Percentiles rank a stretch among this genome's conserved stretches.
phyloP scores from a whole-genome alignment of 1,140 invertebrate species.

The Phymorhynchus buccinoides region DNA sequence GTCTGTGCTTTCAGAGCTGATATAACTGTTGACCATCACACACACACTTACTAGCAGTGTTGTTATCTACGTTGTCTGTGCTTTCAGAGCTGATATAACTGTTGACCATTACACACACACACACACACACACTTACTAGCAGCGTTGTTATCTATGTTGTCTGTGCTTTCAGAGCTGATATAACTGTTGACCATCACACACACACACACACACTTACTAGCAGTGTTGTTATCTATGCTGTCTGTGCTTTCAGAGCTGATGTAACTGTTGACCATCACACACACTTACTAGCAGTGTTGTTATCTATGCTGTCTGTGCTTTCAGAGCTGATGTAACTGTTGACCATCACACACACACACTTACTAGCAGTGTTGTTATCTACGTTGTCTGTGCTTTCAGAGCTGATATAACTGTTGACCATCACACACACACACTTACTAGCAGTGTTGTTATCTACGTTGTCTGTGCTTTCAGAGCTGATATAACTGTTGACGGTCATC shows the following conservation, averaged over 20 bases:
- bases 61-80: too few relatives aligned
- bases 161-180: too few relatives aligned
- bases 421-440: neutral
- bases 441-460: neutral
- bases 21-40: constrained; percentile 56
- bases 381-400: too few relatives aligned
- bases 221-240: neutral
- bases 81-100: too few relatives aligned
- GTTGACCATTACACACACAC: neutral
- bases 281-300: too few relatives aligned
- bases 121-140: neutral
- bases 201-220: neutral
- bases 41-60: too few relatives aligned
- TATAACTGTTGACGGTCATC: constrained; percentile 56
- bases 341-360: neutral
- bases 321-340: too few relatives aligned
- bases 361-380: too few relatives aligned
- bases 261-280: constrained; percentile 57
- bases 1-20: constrained; percentile 29
- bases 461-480: constrained; percentile 29
- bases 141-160: too few relatives aligned
- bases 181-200: too few relatives aligned
- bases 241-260: constrained; percentile 31
- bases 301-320: too few relatives aligned
- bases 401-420: too few relatives aligned